Evolutionary conservation across 2,797 vertebrate species (phyloP).

Genomic region (Coilia nasus): DNA sequence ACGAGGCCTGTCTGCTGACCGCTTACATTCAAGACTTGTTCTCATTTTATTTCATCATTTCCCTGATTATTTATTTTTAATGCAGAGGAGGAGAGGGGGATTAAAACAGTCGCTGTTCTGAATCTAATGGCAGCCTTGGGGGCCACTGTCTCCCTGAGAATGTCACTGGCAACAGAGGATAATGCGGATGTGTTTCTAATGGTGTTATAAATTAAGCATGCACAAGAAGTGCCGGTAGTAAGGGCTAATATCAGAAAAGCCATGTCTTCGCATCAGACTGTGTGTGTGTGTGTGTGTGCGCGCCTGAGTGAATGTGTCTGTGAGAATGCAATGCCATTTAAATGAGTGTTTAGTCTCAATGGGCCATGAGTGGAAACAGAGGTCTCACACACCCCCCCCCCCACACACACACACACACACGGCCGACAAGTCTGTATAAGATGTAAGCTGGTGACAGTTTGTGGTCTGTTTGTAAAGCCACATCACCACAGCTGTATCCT

Average conservation of each 20-base stretch:
- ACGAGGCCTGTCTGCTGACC: background rate
- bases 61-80: background rate
- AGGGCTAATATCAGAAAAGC: background rate
- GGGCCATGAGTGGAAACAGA: background rate
- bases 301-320: background rate
- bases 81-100: background rate
- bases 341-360: background rate
- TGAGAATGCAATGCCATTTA: background rate
- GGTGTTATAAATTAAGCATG: background rate
- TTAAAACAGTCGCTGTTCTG: background rate
- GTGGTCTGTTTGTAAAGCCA: background rate
- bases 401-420: too few relatives aligned
- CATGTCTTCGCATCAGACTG: background rate
- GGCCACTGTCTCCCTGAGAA: background rate
- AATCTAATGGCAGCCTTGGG: background rate
- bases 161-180: background rate
- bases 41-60: background rate
- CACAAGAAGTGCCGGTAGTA: background rate
- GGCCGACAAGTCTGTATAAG: background rate
- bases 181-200: background rate
- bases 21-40: background rate
- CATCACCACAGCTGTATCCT: background rate
- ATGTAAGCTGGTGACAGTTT: background rate
- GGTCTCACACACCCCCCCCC: background rate
- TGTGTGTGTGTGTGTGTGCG: too few relatives aligned